A percentile compares a stretch with the other conserved stretches of the same genome.
Conservation (phyloP, 2,888 invertebrate genomes). For the Heliconius cydno region DNA sequence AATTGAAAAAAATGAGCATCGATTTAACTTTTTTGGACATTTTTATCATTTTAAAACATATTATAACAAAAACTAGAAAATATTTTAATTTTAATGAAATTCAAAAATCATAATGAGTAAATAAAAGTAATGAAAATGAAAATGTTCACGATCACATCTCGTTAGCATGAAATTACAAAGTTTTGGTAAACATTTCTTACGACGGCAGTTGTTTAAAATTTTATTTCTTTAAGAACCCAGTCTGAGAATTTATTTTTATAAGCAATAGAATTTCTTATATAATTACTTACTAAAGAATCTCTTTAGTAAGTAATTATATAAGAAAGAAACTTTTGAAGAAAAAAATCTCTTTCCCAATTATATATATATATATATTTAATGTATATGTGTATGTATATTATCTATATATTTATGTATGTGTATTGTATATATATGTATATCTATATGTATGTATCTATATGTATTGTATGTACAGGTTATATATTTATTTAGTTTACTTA, state of each 20-base stretch:
- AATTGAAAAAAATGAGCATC: too few relatives aligned
- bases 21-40: neutral
- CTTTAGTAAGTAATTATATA: too few relatives aligned
- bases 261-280: slow-evolving; percentile 20
- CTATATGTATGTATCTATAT: too few relatives aligned
- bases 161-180: slow-evolving; percentile 42
- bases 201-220: slow-evolving; percentile 37
- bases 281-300: neutral
- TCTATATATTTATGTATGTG: too few relatives aligned
- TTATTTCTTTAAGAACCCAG: slow-evolving; percentile 32
- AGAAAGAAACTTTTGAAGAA: too few relatives aligned
- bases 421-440: too few relatives aligned
- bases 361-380: too few relatives aligned
- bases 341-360: too few relatives aligned
- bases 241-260: slow-evolving; percentile 30
- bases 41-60: neutral
- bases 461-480: too few relatives aligned
- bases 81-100: neutral
- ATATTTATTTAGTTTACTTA: too few relatives aligned
- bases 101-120: slow-evolving; percentile 30
- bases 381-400: too few relatives aligned
- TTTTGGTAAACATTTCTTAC: slow-evolving; percentile 39
- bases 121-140: slow-evolving; percentile 38
- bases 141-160: slow-evolving; percentile 42
- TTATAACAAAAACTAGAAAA: neutral